Conservation (phyloP, 2,797 vertebrate species). For the Acestrorhynchus altus region DNA sequence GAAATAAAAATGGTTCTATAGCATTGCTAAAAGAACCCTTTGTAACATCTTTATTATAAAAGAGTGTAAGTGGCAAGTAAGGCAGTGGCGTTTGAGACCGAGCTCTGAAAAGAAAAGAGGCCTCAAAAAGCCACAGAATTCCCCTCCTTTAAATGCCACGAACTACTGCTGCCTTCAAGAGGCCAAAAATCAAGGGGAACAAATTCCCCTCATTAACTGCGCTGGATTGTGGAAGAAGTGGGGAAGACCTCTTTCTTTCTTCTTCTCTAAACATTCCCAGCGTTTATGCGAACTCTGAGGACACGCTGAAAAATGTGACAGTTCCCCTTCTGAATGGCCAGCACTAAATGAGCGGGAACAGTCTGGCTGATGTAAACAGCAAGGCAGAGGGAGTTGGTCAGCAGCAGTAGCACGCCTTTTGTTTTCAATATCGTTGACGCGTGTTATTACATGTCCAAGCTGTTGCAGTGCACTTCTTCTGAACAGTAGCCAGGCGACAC, state of each 20-base stretch:
- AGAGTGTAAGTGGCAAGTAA: too few species aligned
- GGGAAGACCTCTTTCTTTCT: conserved; percentile 43
- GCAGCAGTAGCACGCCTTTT: conserved; percentile 60
- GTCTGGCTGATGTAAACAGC: conserved; percentile 59
- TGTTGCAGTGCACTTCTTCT: conserved; percentile 56
- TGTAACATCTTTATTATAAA: too few species aligned
- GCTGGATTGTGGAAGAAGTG: conserved; percentile 23
- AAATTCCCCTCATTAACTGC: conserved; percentile 27
- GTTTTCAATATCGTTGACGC: conserved; percentile 61
- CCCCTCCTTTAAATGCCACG: not conserved
- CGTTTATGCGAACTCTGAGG: conserved; percentile 57
- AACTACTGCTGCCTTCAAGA: conserved; percentile 39
- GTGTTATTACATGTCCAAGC: conserved; percentile 65
- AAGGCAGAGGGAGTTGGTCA: conserved; percentile 53
- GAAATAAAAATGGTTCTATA: too few species aligned
- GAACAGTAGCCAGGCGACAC: conserved; percentile 60
- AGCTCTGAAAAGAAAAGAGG: not conserved
- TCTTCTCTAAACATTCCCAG: conserved; percentile 54
- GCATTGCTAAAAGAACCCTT: too few species aligned
- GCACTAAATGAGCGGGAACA: conserved; percentile 57
- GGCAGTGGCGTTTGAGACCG: not conserved
- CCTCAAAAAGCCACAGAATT: not conserved
- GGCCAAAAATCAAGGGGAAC: conserved; percentile 17
- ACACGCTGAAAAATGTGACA: conserved; percentile 49
- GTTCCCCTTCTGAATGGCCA: conserved; percentile 42